Base-by-base conservation (phyloP, 2,888 invertebrate species). In the Rhaphigaster nebulosa region DNA sequence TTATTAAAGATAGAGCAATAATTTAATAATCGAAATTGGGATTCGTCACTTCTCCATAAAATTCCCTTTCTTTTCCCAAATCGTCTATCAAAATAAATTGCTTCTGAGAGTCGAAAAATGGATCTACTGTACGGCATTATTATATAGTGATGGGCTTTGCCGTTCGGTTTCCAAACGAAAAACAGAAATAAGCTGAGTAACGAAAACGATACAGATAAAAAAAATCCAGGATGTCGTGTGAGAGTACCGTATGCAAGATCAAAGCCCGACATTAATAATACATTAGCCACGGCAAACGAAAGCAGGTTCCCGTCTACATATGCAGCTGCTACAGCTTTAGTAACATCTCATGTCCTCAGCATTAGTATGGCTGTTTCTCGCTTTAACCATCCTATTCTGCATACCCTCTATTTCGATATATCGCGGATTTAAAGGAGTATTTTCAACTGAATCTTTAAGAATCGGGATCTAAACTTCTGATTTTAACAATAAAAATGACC, bases 201-300 rank as follows among this genome's bases (percentile, higher is more conserved):
- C 23, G 38, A 20, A 76, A 76, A 34, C 70, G 70, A 76, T 76
- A 38, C 38, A 60, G n/a, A 29, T 29, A 60, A 70, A 76, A 76
- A 76, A 65, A 65, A 29, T 29, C 38, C 70, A 15, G 4, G 29
- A 26, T 60, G 70, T 20, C 70, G 20, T 23, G 70, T 8, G 70
- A 76, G 70, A 38, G 34, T 6, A 12, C 34, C 70, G 70, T 76
- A 76, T 76, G 70, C 70, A 76, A 76, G 70, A 76, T 76, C 70
- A 76, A 76, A 76, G 70, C 70, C 65, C 38, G 15, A 15, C 70
- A 76, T 76, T 76, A 76, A 76, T 76, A 76, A 76, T 38, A 76
- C 70, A 76, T 76, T 20, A 38, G 70, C 34, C 38, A 76, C 70
- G 20, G 38, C 34, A 76, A 76, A 76, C 20, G 70, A 38, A 76